A percentile compares a stretch with the other conserved stretches of the same genome.
Conservation (phyloP, 2,113 vertebrate species). For the Symphodus melops region DNA sequence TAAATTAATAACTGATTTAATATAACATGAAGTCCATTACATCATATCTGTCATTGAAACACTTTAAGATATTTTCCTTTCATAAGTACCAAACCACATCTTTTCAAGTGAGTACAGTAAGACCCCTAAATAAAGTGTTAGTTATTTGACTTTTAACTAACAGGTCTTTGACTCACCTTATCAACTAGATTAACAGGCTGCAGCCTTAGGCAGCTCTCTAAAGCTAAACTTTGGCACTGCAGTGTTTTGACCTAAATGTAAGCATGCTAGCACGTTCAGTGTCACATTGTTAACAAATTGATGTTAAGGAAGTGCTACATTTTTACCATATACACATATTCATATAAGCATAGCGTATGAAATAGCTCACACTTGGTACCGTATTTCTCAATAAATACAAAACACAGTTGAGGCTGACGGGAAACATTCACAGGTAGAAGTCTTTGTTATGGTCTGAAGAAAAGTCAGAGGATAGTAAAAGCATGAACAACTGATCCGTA, state of each 20-base stretch:
- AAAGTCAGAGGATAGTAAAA: not conserved
- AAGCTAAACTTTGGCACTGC: not conserved
- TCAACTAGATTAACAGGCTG: not conserved
- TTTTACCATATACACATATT: no score
- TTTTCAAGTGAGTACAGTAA: not conserved
- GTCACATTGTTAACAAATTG: not conserved
- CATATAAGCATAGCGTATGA: no score
- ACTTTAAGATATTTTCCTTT: not conserved
- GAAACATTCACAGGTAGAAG: not conserved
- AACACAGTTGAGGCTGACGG: not conserved
- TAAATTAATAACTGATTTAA: not conserved
- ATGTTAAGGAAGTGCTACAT: not conserved
- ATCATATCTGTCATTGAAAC: not conserved
- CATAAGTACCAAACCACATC: not conserved
- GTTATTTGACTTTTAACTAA: slow-evolving; percentile 3
- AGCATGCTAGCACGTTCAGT: not conserved
- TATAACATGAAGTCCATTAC: not conserved
- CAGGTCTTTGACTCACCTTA: not conserved
- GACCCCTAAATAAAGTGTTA: not conserved
- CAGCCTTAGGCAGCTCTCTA: not conserved
- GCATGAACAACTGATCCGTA: not conserved
- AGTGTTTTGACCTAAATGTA: not conserved
- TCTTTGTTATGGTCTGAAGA: not conserved
- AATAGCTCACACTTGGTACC: no score
- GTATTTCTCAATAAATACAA: not conserved